These are phyloP conservation scores for Spodoptera frugiperda DNA, from an alignment of 1,140 invertebrate species.

Conservation along the genomic window DNA sequence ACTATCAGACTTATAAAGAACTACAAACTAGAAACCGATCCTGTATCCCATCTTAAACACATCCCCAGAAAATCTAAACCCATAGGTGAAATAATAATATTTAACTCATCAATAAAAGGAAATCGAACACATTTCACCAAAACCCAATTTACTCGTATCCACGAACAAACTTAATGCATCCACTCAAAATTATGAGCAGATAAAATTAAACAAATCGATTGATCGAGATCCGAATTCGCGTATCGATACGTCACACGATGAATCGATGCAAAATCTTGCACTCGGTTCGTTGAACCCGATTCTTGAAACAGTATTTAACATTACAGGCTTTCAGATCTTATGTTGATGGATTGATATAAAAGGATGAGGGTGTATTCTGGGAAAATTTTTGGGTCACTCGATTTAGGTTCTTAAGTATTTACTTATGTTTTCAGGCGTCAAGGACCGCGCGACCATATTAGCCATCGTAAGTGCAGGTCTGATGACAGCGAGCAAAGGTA, in stretches of 20 bases:
- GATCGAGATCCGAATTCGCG: constrained; percentile 5
- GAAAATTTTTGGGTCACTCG: not conserved
- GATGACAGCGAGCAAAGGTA: too few relatives aligned
- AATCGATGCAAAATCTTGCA: constrained; percentile 14
- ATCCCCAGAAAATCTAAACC: too few relatives aligned
- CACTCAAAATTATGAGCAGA: not conserved
- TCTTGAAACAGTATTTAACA: constrained; percentile 1
- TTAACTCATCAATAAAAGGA: too few relatives aligned
- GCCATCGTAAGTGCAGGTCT: too few relatives aligned
- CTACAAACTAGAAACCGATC: too few relatives aligned
- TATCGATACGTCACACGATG: constrained; percentile 22
- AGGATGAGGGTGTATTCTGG: not conserved
- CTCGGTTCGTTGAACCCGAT: constrained; percentile 4
- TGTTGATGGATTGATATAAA: constrained; percentile 27
- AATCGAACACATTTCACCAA: not conserved
- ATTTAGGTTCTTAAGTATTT: not conserved
- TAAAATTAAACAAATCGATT: constrained; percentile 1
- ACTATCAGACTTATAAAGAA: too few relatives aligned
- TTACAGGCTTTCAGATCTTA: constrained; percentile 8
- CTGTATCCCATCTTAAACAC: too few relatives aligned
- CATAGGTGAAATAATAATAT: too few relatives aligned
- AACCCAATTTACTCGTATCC: too few relatives aligned
- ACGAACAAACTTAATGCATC: not conserved
- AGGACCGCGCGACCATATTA: too few relatives aligned
- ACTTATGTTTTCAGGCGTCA: too few relatives aligned